Evolutionary conservation across 2,888 invertebrate species (phyloP).

Genomic region (Acanthosepion pharaonis): DNA sequence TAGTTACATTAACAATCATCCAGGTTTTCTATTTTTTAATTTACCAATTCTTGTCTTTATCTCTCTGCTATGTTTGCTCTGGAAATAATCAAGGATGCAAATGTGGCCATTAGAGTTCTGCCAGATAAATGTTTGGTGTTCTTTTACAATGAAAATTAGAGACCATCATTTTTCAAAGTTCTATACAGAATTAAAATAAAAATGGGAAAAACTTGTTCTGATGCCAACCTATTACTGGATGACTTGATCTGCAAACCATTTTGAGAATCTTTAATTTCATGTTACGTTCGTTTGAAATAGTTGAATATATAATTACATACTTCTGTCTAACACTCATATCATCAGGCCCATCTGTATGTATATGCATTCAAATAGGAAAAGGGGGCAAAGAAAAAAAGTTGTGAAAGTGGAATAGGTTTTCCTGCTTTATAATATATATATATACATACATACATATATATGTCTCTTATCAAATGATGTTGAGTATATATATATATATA

Average conservation of each 20-base stretch:
- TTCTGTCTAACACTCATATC: background rate
- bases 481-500: too few species aligned
- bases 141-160: background rate
- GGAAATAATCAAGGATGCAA: background rate
- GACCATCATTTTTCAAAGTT: background rate
- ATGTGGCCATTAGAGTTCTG: background rate
- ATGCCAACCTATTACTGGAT: background rate
- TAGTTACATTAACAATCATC: too few species aligned
- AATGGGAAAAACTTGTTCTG: background rate
- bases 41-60: too few species aligned
- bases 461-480: too few species aligned
- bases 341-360: background rate
- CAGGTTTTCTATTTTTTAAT: too few species aligned
- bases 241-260: background rate
- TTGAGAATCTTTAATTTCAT: background rate
- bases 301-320: background rate
- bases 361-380: background rate
- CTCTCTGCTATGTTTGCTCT: too few species aligned
- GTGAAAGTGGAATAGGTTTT: too few species aligned
- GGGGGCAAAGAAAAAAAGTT: background rate
- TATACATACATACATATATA: too few species aligned
- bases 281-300: background rate
- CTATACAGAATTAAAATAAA: background rate
- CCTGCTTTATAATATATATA: too few species aligned
- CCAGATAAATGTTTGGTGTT: background rate